Evolutionary conservation across 2,797 vertebrate genomes (phyloP).

Genomic region (Fringilla coelebs): DNA sequence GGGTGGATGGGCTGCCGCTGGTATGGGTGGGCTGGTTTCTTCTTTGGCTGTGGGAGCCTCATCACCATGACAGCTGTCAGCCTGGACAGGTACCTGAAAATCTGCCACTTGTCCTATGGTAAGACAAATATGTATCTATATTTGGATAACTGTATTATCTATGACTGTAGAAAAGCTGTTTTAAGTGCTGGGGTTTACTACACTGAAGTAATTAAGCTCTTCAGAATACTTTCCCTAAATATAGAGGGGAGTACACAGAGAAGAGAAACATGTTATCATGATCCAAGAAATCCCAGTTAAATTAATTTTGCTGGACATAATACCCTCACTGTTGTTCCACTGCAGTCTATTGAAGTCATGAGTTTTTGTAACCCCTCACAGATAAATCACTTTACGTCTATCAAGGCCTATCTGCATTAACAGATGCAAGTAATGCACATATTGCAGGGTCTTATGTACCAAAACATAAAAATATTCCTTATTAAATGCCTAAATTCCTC

Average conservation of each 20-base stretch:
- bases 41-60: constrained; percentile 94
- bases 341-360: background rate
- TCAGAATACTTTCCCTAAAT: background rate
- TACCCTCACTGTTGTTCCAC: background rate
- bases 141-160: background rate
- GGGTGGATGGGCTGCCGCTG: constrained; percentile 91
- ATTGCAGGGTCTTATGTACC: background rate
- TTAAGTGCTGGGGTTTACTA: background rate
- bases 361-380: background rate
- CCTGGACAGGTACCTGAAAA: constrained; percentile 93
- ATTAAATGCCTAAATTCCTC: background rate
- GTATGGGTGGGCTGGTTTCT: constrained; percentile 95
- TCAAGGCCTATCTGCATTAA: background rate
- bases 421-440: background rate
- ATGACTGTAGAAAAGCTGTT: background rate
- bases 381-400: background rate
- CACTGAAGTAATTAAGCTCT: background rate
- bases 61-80: constrained; percentile 94
- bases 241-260: background rate
- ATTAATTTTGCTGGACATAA: background rate
- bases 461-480: background rate
- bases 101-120: constrained; percentile 93
- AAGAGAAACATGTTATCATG: background rate
- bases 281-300: background rate
- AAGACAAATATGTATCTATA: constrained; percentile 1